Evolutionary conservation across 2,113 vertebrate genomes (phyloP), one percentile per base, ranked within the genome.

Genomic region (Triplophysa rosa): DNA sequence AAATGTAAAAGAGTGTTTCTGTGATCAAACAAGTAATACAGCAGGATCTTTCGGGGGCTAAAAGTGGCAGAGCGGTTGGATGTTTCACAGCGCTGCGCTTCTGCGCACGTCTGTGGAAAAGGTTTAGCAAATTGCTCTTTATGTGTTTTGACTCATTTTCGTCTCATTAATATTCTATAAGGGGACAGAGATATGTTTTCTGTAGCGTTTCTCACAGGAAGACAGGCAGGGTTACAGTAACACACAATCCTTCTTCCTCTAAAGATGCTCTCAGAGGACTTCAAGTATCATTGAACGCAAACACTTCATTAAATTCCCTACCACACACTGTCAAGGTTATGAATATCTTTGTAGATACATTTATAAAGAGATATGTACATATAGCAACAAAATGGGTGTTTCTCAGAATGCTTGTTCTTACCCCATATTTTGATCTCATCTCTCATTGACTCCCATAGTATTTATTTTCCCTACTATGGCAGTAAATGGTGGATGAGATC

Each of bases 21-120:
- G 47, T 80, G 79, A 83, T 86, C 75, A 81, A 77, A 81, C 54
- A 83, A 72, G 80, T 79, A 58, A 82, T 78, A 69, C 64, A 73
- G 75, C 67, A 64, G 29, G 62, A 67, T 67, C 40, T 73, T 80
- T 83, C 80, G 65, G 42, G 52, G 16, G 52, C 63, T 29, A 37
- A 70, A 79, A 68, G 40, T 37, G 62, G 62, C 59, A 54, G 62
- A 17, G 59, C 14, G 3, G 17, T 54, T 56, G 70, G 75, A 67
- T 29, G 56, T 59, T 54, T 56, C 40, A n/a, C 11, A 62, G 23
- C 4, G 40, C 23, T 54, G n/a, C 11, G 24, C n/a, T 1, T 71
- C 2, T 67, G n/a, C 21, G 40, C 45, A n/a, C 6, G 52, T 62
- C 37, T 79, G 14, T 59, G 23, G 65, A 64, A 69, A 23, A 19